phyloP scores from a whole-genome alignment of 2,888 invertebrate genomes.

The Achlya flavicornis region DNA sequence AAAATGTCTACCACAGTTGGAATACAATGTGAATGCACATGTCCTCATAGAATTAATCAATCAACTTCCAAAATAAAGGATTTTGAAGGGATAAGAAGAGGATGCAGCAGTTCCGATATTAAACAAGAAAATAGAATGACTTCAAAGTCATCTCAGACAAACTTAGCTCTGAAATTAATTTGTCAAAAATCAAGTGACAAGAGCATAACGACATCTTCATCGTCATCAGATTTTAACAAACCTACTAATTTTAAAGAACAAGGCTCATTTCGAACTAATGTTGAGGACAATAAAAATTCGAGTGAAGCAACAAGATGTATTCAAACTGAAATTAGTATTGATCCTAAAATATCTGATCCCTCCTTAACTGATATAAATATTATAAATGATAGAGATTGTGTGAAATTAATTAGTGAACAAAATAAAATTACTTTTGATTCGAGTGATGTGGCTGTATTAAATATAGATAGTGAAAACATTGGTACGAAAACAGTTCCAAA shows the following conservation, averaged over 20 bases:
- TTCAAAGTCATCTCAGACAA: conserved; percentile 70
- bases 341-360: conserved; percentile 72
- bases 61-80: conserved; percentile 21
- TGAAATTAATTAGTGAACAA: conserved; percentile 54
- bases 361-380: conserved; percentile 66
- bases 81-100: conserved; percentile 14
- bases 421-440: conserved; percentile 41
- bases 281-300: conserved; percentile 21
- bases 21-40: conserved; percentile 28
- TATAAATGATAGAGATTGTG: conserved; percentile 53
- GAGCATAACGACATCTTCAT: conserved; percentile 33
- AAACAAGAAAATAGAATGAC: conserved; percentile 30
- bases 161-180: conserved; percentile 50
- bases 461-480: neutral
- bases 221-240: conserved; percentile 24
- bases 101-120: conserved; percentile 30
- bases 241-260: conserved; percentile 15
- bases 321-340: conserved; percentile 76
- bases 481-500: neutral
- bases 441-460: conserved; percentile 4
- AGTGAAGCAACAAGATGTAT: conserved; percentile 63
- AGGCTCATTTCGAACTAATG: neutral
- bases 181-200: conserved; percentile 33
- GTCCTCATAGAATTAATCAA: conserved; percentile 18
- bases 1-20: conserved; percentile 30